Conservation (phyloP, 2,113 vertebrate species). For the Osmerus mordax region DNA sequence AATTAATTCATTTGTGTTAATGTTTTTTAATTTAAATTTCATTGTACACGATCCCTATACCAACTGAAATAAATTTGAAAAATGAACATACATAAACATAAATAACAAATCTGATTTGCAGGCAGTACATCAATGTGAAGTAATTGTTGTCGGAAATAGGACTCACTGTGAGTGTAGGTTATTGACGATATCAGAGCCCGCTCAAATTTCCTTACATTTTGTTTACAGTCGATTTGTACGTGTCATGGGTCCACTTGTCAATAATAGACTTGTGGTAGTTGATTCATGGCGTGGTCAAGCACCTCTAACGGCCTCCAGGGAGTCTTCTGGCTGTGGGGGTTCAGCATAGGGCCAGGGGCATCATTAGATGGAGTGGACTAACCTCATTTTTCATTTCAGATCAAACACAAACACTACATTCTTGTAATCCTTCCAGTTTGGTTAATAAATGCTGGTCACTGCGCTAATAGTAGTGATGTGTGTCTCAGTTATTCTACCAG, state of each 20-base stretch:
- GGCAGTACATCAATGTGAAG: background rate
- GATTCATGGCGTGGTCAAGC: slow-evolving; percentile 37
- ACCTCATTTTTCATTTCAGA: slow-evolving; percentile 36
- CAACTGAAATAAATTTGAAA: too few relatives aligned
- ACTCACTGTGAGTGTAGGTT: slow-evolving; percentile 8
- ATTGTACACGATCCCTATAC: too few relatives aligned
- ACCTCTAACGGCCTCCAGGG: slow-evolving; percentile 23
- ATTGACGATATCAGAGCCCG: slow-evolving; percentile 12
- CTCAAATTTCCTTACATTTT: slow-evolving; percentile 8
- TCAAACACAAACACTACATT: slow-evolving; percentile 61
- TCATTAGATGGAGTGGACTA: slow-evolving; percentile 23
- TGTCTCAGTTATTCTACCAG: background rate
- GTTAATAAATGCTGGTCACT: slow-evolving; percentile 49
- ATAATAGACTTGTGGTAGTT: slow-evolving; percentile 46
- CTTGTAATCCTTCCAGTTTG: slow-evolving; percentile 51
- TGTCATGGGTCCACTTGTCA: slow-evolving; percentile 34
- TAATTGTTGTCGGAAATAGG: slow-evolving; percentile 11
- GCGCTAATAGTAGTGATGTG: background rate
- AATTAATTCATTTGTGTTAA: background rate
- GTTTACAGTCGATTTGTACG: slow-evolving; percentile 34
- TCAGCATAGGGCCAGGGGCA: slow-evolving; percentile 49
- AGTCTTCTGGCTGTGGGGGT: slow-evolving; percentile 27
- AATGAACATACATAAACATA: too few relatives aligned
- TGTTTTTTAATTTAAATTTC: background rate
- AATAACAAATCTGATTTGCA: background rate